Conservation (phyloP, 2,113 vertebrate species). For the Falcunculus frontatus region DNA sequence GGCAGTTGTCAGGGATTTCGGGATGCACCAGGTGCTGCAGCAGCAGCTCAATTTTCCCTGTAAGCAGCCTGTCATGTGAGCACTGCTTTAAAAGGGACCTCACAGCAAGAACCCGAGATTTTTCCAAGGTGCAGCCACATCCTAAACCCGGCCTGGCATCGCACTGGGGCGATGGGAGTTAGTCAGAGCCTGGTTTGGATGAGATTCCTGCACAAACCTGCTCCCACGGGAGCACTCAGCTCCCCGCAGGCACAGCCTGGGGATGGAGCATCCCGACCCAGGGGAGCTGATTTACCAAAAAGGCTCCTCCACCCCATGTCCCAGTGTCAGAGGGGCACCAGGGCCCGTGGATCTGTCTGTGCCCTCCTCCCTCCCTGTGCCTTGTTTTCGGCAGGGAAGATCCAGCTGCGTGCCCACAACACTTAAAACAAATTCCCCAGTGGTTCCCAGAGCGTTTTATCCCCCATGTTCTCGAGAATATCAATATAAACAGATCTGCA, state of each 20-base stretch:
- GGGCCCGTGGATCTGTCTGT: fast-evolving
- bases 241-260: neutral
- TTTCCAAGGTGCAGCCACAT: neutral
- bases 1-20: neutral
- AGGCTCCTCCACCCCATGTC: fast-evolving
- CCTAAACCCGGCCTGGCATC: neutral
- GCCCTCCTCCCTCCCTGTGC: neutral
- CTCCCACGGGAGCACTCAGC: neutral
- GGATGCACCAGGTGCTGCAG: neutral
- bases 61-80: neutral
- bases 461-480: neutral
- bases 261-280: fast-evolving
- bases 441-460: neutral
- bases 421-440: neutral
- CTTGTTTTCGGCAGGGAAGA: neutral
- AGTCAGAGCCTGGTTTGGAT: neutral
- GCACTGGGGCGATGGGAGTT: fast-evolving
- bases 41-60: neutral
- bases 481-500: neutral
- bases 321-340: neutral
- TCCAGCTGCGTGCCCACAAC: neutral
- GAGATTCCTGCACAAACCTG: neutral
- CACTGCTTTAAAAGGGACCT: neutral
- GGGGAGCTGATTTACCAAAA: neutral
- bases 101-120: neutral